phyloP scores from a whole-genome alignment of 2,888 invertebrate genomes.

The Sepiola atlantica region DNA sequence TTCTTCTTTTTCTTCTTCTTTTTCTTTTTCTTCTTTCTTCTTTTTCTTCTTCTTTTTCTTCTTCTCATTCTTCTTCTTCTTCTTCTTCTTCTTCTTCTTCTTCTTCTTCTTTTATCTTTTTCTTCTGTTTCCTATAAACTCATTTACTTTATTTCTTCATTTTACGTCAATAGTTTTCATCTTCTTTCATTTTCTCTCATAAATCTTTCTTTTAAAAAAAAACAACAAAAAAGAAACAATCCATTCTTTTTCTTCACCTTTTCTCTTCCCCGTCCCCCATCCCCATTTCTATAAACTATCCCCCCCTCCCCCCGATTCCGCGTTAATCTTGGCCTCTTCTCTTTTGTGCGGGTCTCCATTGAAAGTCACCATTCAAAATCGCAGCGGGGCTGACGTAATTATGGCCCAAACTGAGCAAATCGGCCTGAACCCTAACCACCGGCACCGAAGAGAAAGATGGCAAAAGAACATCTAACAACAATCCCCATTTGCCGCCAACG shows the following conservation, averaged over 20 bases:
- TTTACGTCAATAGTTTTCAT: no score
- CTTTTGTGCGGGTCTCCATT: neutral
- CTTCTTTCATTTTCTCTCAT: no score
- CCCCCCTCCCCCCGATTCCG: neutral
- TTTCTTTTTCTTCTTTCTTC: no score
- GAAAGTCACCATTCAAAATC: neutral
- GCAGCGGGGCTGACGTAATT: neutral
- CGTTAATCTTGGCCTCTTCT: neutral
- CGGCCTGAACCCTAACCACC: neutral
- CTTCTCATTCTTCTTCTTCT: no score
- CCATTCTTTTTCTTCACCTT: neutral
- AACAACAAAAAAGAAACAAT: no score
- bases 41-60: no score
- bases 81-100: no score
- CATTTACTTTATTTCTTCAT: neutral
- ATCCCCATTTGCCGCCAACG: neutral
- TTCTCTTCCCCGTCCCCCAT: neutral
- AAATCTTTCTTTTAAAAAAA: no score
- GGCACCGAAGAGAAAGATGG: neutral
- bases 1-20: no score
- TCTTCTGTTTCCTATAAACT: neutral
- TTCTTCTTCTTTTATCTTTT: neutral
- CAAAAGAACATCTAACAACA: neutral
- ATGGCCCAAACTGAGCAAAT: constrained; percentile 2
- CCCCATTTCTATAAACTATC: neutral